Base-by-base conservation (phyloP, 2,113 vertebrate genomes). In the Eulemur rufifrons region DNA sequence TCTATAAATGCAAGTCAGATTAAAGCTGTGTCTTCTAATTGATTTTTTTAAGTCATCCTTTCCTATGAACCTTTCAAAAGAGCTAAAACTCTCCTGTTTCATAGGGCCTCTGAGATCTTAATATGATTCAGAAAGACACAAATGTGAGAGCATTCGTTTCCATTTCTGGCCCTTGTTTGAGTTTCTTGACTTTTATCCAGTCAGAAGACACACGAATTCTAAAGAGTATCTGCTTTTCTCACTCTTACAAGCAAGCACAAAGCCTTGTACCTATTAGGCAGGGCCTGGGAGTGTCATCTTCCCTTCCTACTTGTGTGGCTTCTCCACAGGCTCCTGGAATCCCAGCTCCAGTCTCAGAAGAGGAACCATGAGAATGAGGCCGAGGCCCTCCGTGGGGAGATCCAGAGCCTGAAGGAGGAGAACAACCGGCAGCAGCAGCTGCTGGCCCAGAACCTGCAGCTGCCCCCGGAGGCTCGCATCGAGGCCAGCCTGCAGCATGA, bases 341-440 rank as follows among this genome's bases (percentile, higher is more conserved):
- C 99, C 34, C 99, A 99, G 98, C 98, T 99, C 74, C 99, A 99
- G 98, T 97, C 99, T 0, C 99, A 99, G 99, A 99, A 99, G 95
- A 99, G 99, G 97, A 99, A 98, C 97, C 99, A 99, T 0, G 99
- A 99, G 92, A 99, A 98, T 0, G 99, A 99, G 82, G 98, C 99
- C 83, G 99, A 99, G 63, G 98, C 98, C 0, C 96, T 99, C 89
- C 99, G 99, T 0, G 99, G 99, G 3, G 99, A 99, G 98, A 99
- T 99, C 97, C 99, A 99, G 97, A 99, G 99, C 82, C 98, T 99
- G 82, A 99, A 99, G 97, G 99, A 99, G 76, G 99, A 99, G 68
- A 99, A 99, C 97, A 99, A 99, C 45, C 99, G 99, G 18, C 99
- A 99, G 98, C 99, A 99, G 99, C 99, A 99, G 98, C 99, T 99